Conservation (phyloP, 2,888 invertebrate genomes). For the Acleris holmiana region DNA sequence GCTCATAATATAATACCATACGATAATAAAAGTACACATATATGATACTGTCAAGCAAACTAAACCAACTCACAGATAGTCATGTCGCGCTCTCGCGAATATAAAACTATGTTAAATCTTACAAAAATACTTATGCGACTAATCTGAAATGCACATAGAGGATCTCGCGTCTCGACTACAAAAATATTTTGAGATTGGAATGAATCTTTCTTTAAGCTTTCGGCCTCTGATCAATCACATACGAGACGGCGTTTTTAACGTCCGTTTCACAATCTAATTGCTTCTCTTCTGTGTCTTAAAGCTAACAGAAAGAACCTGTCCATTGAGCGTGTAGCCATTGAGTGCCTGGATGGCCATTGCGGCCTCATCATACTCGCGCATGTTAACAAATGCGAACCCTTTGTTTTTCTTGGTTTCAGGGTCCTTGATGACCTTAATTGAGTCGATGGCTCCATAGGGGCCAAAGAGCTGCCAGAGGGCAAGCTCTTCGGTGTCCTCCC, state of each 20-base stretch:
- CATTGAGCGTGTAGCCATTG: constrained; percentile 83
- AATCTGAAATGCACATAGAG: constrained; percentile 83
- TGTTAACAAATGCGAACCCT: constrained; percentile 82
- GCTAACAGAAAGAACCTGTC: constrained; percentile 83
- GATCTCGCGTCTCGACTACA: constrained; percentile 81
- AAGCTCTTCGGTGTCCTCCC: constrained; percentile 81
- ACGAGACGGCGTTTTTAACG: constrained; percentile 71
- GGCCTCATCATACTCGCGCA: constrained; percentile 83
- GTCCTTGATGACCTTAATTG: constrained; percentile 82
- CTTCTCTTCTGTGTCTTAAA: constrained; percentile 84
- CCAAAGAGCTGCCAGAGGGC: constrained; percentile 82
- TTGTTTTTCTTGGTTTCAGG: constrained; percentile 83
- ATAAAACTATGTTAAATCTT: constrained; percentile 82
- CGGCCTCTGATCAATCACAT: constrained; percentile 76
- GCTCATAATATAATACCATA: constrained; percentile 82
- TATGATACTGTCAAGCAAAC: constrained; percentile 82
- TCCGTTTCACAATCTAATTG: constrained; percentile 71
- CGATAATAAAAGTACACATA: constrained; percentile 79
- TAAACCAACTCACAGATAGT: constrained; percentile 76
- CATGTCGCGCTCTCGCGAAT: constrained; percentile 81
- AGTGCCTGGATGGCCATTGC: constrained; percentile 82
- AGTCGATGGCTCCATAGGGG: constrained; percentile 82
- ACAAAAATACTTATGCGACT: constrained; percentile 84
- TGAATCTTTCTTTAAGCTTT: constrained; percentile 77
- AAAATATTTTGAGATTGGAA: constrained; percentile 85